phyloP scores from a whole-genome alignment of 2,888 invertebrate species.

The Caenorhabditis sp. region DNA sequence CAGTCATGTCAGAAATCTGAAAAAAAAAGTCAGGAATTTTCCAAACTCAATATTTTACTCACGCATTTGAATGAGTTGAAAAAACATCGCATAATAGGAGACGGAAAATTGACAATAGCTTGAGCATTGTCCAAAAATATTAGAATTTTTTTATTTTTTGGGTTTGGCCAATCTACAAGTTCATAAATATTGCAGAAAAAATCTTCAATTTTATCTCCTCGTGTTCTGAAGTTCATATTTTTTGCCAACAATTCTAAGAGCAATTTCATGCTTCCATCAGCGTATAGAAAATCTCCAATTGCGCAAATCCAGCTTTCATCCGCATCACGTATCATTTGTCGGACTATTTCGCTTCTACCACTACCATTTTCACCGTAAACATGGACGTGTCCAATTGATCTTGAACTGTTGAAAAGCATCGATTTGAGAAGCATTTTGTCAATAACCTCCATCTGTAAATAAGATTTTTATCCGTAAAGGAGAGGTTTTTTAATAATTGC shows the following conservation, averaged over 20 bases:
- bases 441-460: not conserved
- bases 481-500: too few relatives aligned
- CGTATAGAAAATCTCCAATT: constrained; percentile 29
- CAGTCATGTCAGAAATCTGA: constrained; percentile 22
- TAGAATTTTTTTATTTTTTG: constrained; percentile 15
- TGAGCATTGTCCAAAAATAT: constrained; percentile 36
- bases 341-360: constrained; percentile 26
- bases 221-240: constrained; percentile 22
- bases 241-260: constrained; percentile 21
- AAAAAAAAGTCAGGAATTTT: constrained; percentile 2
- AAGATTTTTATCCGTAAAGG: not conserved
- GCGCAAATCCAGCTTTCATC: constrained; percentile 25
- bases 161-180: constrained; percentile 23
- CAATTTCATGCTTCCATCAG: constrained; percentile 27
- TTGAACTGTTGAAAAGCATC: constrained; percentile 24
- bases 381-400: constrained; percentile 28
- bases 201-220: constrained; percentile 19
- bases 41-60: not conserved
- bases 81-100: constrained; percentile 26
- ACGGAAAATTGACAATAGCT: constrained; percentile 22
- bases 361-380: constrained; percentile 31
- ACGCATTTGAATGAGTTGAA: constrained; percentile 25
- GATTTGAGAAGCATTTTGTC: constrained; percentile 3
- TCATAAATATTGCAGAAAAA: constrained; percentile 23
- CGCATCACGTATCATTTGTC: constrained; percentile 8